phyloP scores from a whole-genome alignment of 1,140 invertebrate genomes.

The Neuroterus valhalla region DNA sequence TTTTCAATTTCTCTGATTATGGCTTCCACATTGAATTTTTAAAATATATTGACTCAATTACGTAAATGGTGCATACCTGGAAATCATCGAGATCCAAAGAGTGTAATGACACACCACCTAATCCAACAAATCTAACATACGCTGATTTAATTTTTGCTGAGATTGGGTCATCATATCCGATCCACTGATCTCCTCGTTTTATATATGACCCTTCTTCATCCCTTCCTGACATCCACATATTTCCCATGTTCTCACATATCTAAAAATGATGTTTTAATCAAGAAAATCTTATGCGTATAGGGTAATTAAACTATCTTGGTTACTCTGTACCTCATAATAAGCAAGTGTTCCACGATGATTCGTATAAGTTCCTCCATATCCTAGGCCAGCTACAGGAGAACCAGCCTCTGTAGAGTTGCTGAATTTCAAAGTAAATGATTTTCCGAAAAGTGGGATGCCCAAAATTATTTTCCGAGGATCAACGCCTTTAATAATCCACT shows the following conservation, averaged over 20 bases:
- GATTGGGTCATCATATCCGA: constrained; percentile 86
- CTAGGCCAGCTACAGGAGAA: constrained; percentile 68
- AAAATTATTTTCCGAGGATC: constrained; percentile 77
- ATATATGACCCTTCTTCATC: constrained; percentile 85
- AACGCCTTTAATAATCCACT: constrained; percentile 67
- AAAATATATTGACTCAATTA: neutral
- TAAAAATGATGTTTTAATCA: constrained; percentile 57
- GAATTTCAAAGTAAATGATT: constrained; percentile 76
- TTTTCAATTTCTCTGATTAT: neutral
- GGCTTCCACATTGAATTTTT: neutral
- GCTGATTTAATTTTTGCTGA: constrained; percentile 82
- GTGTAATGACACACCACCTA: constrained; percentile 82
- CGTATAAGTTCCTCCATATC: constrained; percentile 80
- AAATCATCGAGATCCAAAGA: constrained; percentile 83
- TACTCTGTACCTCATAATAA: constrained; percentile 77
- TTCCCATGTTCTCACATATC: constrained; percentile 82
- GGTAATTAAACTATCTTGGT: neutral
- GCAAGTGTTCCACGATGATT: constrained; percentile 79
- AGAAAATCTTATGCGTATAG: too few species aligned
- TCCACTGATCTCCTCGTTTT: constrained; percentile 86
- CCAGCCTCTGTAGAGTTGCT: constrained; percentile 68
- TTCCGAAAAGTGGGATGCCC: constrained; percentile 80
- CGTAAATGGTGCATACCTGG: constrained; percentile 57
- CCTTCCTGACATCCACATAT: constrained; percentile 77
- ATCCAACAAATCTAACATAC: constrained; percentile 78